phyloP scores from a whole-genome alignment of 1,140 invertebrate genomes.

The Drosophila willistoni region DNA sequence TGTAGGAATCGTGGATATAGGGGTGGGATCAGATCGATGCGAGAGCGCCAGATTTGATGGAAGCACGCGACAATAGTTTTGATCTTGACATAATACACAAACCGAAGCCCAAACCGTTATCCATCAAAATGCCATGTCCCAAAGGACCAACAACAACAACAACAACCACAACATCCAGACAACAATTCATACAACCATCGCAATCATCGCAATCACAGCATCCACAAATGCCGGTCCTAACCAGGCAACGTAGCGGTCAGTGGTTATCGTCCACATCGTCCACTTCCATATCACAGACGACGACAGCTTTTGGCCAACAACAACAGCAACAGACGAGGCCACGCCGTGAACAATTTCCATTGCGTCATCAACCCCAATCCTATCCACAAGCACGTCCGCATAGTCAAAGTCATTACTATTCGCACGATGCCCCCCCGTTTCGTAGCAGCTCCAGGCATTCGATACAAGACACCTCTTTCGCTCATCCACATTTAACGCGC shows the following conservation, averaged over 20 bases:
- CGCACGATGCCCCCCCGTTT: constrained; percentile 25
- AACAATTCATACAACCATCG: constrained; percentile 22
- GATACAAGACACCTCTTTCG: constrained; percentile 63
- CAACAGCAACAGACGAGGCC: constrained; percentile 22
- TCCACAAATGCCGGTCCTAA: constrained; percentile 25
- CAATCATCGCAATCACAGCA: constrained; percentile 31
- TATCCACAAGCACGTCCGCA: constrained; percentile 51
- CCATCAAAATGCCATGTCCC: constrained; percentile 18
- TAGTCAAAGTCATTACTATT: constrained; percentile 23
- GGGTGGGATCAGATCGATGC: constrained; percentile 83
- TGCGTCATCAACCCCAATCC: constrained; percentile 68
- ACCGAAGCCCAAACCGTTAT: constrained; percentile 32
- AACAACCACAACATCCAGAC: constrained; percentile 5
- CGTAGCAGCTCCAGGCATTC: constrained; percentile 32
- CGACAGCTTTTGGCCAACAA: constrained; percentile 18
- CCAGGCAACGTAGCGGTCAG: constrained; percentile 51
- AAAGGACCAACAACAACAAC: constrained; percentile 21
- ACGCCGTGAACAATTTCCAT: constrained; percentile 58
- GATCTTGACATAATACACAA: constrained; percentile 74
- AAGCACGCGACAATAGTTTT: constrained; percentile 81
- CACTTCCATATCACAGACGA: constrained; percentile 51
- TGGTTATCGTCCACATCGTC: constrained; percentile 55
- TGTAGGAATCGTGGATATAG: constrained; percentile 84
- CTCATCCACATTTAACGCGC: constrained; percentile 36
- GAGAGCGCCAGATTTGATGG: constrained; percentile 77